Evolutionary conservation across 2,113 vertebrate species (phyloP), one percentile per base, ranked within the genome.

Genomic region (Etheostoma cragini): DNA sequence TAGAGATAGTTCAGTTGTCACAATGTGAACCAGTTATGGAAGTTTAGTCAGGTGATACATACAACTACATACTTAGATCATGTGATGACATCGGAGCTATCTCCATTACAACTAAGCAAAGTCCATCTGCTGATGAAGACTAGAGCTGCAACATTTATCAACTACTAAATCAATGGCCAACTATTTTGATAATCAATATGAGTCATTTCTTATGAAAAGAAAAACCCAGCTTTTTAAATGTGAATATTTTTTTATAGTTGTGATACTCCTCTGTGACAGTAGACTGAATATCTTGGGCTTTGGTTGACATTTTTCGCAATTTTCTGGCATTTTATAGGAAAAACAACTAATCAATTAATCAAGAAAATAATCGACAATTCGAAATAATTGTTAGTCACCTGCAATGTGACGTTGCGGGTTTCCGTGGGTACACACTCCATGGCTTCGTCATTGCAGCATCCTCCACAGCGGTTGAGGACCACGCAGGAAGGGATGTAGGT

Each of bases 401-500:
- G 95, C 96, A 99, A 94, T 0, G 97, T 98, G 89, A 97, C 76
- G 45, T 98, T 98, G 80, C 90, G 91, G 38, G 95, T 94, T 76
- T 96, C 95, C 0, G 94, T 94, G 56, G 97, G 96, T 30, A 97
- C 96, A 19, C 98, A 99, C 92, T 99, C 97, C 65, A 97, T 87
- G 1, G 95, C 94, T 80, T 99, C 97, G 1, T 99, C 98, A 0
- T 85, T 96, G 88, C 98, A 99, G 94, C 96, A 99, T 79, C 98
- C 98, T 0, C 94, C 97, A 45, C 98, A 99, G 77, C 97, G 96
- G 81, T 94, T 95, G 74, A 99, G 92, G 69, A 96, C 96, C 65
- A 99, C 97, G 5, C 97, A 98, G 80, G 97, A 97, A 0, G 98
- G 98, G 91, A 95, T 94, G 92, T 97, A 99, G 64, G 94, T 96